phyloP scores from a whole-genome alignment of 2,797 vertebrate genomes.

The Danio aesculapii region DNA sequence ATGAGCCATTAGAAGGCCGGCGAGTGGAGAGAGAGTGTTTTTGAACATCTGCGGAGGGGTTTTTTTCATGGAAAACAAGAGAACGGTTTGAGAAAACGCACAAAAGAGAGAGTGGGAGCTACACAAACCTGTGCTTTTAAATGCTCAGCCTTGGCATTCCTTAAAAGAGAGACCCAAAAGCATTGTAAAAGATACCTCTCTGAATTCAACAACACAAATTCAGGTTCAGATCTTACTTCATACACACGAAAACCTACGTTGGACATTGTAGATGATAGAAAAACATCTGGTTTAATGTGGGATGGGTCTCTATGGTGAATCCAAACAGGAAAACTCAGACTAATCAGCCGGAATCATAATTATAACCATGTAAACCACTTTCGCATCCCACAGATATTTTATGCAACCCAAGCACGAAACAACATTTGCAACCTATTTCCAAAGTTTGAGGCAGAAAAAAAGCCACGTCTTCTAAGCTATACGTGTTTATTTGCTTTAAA shows the following conservation, averaged over 20 bases:
- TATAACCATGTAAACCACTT: constrained; percentile 4
- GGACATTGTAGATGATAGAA: background rate
- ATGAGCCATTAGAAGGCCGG: background rate
- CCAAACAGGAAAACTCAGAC: background rate
- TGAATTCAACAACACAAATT: background rate
- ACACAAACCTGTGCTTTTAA: background rate
- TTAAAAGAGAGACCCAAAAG: background rate
- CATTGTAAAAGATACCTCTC: background rate
- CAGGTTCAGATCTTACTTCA: background rate
- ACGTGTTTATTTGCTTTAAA: too few species aligned
- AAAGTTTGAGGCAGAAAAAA: background rate
- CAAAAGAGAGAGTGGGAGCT: background rate
- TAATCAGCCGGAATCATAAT: constrained; percentile 20
- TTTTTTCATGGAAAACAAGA: background rate
- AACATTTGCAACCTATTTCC: background rate
- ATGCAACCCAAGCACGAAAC: background rate
- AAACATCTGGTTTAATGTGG: background rate
- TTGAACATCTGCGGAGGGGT: background rate
- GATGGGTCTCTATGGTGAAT: constrained; percentile 4
- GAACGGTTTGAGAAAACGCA: background rate
- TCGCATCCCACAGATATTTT: background rate
- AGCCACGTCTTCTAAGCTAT: too few species aligned
- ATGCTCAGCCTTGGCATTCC: background rate
- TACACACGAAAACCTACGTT: background rate
- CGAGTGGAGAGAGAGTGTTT: background rate